A percentile compares a stretch with the other conserved stretches of the same genome.
Conservation (phyloP, 37 sponge, comb jelly and placozoan genomes). For the Eunapius fragilis region DNA sequence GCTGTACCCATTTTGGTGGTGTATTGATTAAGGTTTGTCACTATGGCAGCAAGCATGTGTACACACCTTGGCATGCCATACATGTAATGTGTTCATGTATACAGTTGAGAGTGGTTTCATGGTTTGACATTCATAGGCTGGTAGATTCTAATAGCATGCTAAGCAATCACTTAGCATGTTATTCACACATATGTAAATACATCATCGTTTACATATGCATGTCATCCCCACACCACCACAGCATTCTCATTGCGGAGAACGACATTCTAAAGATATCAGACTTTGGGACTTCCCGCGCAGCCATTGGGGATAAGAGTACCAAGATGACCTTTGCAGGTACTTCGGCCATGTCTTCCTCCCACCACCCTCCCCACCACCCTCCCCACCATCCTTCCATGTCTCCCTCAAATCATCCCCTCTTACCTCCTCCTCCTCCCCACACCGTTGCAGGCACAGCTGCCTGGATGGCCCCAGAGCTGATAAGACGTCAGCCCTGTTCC, state of each 20-base stretch:
- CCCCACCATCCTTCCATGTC: too few species aligned
- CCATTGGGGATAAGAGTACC: conserved; percentile 78
- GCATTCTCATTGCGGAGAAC: conserved; percentile 69
- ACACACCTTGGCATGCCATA: not conserved
- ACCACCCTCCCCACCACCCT: too few species aligned
- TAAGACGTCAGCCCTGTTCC: conserved; percentile 77
- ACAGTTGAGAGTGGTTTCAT: too few species aligned
- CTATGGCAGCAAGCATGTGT: not conserved
- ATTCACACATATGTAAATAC: not conserved
- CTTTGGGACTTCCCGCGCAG: conserved; percentile 78
- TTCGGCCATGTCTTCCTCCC: too few species aligned
- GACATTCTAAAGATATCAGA: conserved; percentile 81
- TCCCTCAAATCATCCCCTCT: too few species aligned
- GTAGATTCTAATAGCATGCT: too few species aligned
- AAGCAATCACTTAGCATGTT: too few species aligned
- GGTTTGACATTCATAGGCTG: too few species aligned
- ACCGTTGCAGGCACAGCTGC: conserved; percentile 88
- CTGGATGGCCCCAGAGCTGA: conserved; percentile 93
- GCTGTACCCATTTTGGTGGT: too few species aligned
- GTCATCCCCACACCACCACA: conserved; percentile 13
- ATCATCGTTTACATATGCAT: not conserved
- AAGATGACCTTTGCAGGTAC: conserved; percentile 86
- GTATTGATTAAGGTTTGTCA: not conserved
- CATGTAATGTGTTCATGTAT: not conserved
- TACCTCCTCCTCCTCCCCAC: too few species aligned